Base-by-base conservation (phyloP, 2,888 invertebrate genomes). In the Gerris lacustris region DNA sequence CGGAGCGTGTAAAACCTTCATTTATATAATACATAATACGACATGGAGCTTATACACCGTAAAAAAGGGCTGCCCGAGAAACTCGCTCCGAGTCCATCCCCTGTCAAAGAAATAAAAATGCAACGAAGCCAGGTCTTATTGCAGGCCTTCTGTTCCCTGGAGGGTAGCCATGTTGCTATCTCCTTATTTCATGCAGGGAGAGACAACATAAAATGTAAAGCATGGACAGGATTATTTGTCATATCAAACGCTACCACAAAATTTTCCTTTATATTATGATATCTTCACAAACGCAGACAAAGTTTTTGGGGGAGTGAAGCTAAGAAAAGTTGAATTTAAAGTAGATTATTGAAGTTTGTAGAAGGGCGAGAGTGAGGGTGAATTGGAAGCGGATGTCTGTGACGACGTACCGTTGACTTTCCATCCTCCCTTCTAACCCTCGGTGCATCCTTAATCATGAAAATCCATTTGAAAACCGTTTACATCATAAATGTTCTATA, bases 401-500 rank as follows among this genome's bases (percentile, higher is more conserved):
- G 31, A 31, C 31, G 31, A 31, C 31, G 31, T 31, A 31, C 31
- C 31, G 31, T 55, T 15, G 9, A 55, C 55, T 11, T 5, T 55
- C 15, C 55, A 5, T 55, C 55, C 2, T 15, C 15, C 15, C 9
- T 55, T 15, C 55, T 11, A 55, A 15, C 55, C 55, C 55, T 9
- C 55, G 55, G 9, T 55, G 55, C 55, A 55, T 55, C 15, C 31
- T 55, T 55, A 55, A 55, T 15, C 1, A 55, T 15, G 11, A 15
- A 55, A 55, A 55, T 9, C 55, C 11, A 11, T 55, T 55, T 55
- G 15, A 15, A 55, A 55, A 55, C 55, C 55, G 15, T 55, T 55
- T 64, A 64, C 64, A 64, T 18, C 17, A n/a, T 64, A 64, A 64
- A 9, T 18, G 64, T 64, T 64, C n/a, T 64, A n/a, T 64, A 64